Conservation (phyloP, 2,888 invertebrate genomes). For the Dexiosoma caninum region DNA sequence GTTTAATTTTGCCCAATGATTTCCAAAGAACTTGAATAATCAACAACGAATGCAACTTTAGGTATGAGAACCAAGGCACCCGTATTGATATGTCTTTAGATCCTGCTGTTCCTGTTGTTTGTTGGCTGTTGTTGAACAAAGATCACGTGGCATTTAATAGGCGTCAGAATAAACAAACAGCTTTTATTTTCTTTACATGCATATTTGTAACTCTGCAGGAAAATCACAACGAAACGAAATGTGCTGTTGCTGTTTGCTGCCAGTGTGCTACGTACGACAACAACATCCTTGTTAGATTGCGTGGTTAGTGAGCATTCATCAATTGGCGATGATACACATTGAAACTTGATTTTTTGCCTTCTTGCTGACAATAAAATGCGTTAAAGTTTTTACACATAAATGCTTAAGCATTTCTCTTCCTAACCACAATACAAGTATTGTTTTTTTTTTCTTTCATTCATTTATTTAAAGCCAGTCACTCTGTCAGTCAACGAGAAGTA, state of each 20-base stretch:
- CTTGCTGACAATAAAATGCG: slow-evolving; percentile 72
- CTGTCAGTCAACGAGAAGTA: background rate
- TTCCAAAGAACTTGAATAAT: slow-evolving; percentile 57
- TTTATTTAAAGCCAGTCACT: background rate
- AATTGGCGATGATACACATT: slow-evolving; percentile 62
- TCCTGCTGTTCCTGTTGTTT: slow-evolving; percentile 9
- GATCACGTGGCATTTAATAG: slow-evolving; percentile 65
- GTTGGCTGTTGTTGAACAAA: slow-evolving; percentile 55
- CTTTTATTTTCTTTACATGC: slow-evolving; percentile 31
- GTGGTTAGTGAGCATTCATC: slow-evolving; percentile 75
- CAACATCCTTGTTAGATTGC: slow-evolving; percentile 65
- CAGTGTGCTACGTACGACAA: background rate
- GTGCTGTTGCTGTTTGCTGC: slow-evolving; percentile 21
- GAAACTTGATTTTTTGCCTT: slow-evolving; percentile 65
- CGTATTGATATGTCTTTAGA: background rate
- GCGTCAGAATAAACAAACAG: slow-evolving; percentile 61
- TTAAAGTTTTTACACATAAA: slow-evolving; percentile 59
- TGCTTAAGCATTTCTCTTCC: slow-evolving; percentile 50
- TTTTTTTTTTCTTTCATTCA: background rate
- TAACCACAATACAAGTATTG: background rate
- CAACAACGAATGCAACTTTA: slow-evolving; percentile 28
- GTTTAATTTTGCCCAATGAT: slow-evolving; percentile 53
- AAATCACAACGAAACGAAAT: slow-evolving; percentile 31
- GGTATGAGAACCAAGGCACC: slow-evolving; percentile 2
- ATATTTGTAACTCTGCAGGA: slow-evolving; percentile 33